phyloP scores from a whole-genome alignment of 2,797 vertebrate genomes.

The Malurus splendens region DNA sequence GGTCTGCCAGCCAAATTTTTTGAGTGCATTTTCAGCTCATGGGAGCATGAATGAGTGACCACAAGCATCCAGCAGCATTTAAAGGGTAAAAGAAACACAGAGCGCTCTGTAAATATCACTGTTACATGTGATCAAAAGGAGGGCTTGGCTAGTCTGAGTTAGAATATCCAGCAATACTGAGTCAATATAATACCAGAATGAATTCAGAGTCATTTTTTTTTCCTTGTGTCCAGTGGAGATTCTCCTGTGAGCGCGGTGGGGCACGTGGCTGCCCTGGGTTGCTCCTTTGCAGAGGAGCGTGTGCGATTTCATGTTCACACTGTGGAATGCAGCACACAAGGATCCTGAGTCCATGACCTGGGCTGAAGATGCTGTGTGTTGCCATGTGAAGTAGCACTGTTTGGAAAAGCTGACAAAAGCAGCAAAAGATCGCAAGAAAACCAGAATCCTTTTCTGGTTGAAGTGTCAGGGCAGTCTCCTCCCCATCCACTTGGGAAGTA shows the following conservation, averaged over 20 bases:
- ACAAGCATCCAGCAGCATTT: background rate
- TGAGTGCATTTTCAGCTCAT: background rate
- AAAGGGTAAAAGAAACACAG: conserved; percentile 19
- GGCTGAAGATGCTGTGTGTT: background rate
- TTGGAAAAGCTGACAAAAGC: background rate
- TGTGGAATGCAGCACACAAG: background rate
- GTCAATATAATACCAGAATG: background rate
- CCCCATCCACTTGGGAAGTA: background rate
- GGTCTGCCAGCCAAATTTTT: background rate
- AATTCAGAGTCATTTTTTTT: background rate
- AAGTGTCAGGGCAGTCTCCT: background rate
- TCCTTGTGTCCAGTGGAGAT: background rate
- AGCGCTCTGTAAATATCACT: background rate
- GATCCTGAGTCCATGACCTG: background rate
- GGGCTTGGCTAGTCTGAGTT: background rate
- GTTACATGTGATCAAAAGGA: background rate
- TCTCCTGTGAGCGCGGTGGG: background rate
- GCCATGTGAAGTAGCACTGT: background rate
- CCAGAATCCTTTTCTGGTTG: background rate
- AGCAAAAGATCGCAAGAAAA: background rate
- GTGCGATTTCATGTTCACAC: rapidly evolving
- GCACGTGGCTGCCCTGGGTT: background rate
- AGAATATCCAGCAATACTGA: background rate
- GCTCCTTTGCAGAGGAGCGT: background rate
- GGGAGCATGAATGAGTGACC: background rate